phyloP scores from a whole-genome alignment of 53 echinoderm and acorn worm species.

The Apostichopus leukothele region DNA sequence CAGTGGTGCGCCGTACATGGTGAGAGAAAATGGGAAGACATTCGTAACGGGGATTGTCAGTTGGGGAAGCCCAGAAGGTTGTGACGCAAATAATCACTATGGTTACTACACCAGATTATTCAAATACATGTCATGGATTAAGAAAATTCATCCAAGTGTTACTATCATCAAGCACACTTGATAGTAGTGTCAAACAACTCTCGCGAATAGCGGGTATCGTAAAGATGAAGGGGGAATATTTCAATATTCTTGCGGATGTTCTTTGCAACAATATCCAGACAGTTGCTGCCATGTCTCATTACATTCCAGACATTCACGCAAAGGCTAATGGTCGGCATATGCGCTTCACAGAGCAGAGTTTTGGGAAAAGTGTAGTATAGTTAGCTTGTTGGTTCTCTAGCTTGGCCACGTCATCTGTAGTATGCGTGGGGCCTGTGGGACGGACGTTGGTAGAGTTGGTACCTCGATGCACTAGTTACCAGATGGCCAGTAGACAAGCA shows the following conservation, averaged over 20 bases:
- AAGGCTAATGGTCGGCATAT: neutral
- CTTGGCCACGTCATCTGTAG: too few species aligned
- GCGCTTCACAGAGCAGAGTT: too few species aligned
- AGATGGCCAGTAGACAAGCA: neutral
- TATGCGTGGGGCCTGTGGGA: too few species aligned
- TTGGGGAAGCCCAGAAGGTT: conserved; percentile 83
- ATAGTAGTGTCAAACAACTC: neutral
- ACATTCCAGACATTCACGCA: neutral
- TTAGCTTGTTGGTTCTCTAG: too few species aligned
- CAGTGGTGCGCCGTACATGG: conserved; percentile 91
- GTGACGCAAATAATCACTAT: conserved; percentile 63
- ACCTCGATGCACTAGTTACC: too few species aligned
- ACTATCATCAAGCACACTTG: conserved; percentile 16
- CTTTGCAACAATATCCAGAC: neutral
- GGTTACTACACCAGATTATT: conserved; percentile 83
- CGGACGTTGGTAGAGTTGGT: too few species aligned
- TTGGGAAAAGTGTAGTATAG: too few species aligned
- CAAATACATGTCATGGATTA: conserved; percentile 81
- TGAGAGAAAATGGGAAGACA: conserved; percentile 60
- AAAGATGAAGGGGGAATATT: neutral
- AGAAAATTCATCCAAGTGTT: conserved; percentile 34
- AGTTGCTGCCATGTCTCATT: neutral
- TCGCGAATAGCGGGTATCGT: too few species aligned
- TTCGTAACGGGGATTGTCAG: conserved; percentile 86
- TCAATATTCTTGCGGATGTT: neutral